Base-by-base conservation (phyloP, 2,113 vertebrate species). In the Corythaixoides concolor region DNA sequence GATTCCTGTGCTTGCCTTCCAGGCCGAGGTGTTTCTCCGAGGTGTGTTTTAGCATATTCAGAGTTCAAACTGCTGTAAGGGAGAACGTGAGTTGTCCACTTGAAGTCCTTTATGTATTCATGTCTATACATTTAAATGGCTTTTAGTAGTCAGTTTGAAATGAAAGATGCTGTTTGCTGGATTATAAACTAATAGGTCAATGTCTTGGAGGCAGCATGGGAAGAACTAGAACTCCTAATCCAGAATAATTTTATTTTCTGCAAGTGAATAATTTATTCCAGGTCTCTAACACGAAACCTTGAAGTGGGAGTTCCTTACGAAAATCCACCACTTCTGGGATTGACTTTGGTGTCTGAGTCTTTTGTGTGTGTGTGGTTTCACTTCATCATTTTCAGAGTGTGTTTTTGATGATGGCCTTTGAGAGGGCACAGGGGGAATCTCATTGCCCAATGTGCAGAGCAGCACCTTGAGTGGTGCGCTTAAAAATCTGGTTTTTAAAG, bases 51-150 rank as follows among this genome's bases (percentile, higher is more conserved):
- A 85, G 35, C 8, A 7, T 4, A 1, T 12, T 62, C 16, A 18
- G 49, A 18, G 47, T 69, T 90, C n/a, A 53, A 8, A 23, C 23
- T 49, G 53, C 70, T 70, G 5, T 53, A 52, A 56, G 39, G 27
- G 45, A 66, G 41, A 50, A 35, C 1, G 1, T 23, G 27, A 84
- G 28, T 21, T 76, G 37, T 45, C 2, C 2, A 8, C 1, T 5
- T 86, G 27, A 62, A 88, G 15, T 80, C 90, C 28, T 66, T 78
- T 27, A 9, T 85, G 1, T 60, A 53, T 73, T 52, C 23, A 20
- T n/a, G n/a, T 60, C 11, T 85, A 17, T 70, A 53, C 16, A 18
- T 53, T 68, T 86, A 45, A 35, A 24, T 74, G 33, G 16, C n/a
- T 84, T 88, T 88, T 76, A 85, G 26, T 33, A 60, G 43, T 35